Conservation (phyloP, 1,140 invertebrate genomes). For the Drosophila jambulina region DNA sequence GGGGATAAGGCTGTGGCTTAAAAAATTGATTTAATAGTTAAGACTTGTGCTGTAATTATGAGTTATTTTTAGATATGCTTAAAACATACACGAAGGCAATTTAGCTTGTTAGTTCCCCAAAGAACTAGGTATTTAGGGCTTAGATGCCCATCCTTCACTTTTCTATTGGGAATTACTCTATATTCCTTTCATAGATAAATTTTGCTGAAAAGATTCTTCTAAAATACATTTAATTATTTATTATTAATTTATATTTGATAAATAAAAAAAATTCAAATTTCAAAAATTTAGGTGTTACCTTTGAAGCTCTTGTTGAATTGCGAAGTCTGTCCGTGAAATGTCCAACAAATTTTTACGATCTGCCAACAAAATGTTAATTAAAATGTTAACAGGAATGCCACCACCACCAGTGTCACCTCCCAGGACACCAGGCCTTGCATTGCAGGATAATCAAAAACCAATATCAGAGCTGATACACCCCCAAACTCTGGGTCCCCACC, state of each 20-base stretch:
- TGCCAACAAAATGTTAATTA: conserved; percentile 68
- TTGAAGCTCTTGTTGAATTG: neutral
- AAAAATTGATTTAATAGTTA: neutral
- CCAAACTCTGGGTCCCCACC: neutral
- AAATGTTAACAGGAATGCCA: conserved; percentile 62
- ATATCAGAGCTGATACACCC: conserved; percentile 67
- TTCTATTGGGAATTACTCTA: too few species aligned
- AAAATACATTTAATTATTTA: too few species aligned
- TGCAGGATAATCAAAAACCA: conserved; percentile 71
- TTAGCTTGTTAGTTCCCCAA: neutral
- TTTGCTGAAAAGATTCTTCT: fast-evolving
- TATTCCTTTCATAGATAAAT: neutral
- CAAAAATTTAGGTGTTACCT: neutral
- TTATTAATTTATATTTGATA: too few species aligned
- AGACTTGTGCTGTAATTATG: neutral
- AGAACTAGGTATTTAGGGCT: neutral
- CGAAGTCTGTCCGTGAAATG: neutral
- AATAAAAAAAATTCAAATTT: neutral
- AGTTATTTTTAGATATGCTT: neutral
- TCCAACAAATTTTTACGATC: conserved; percentile 16
- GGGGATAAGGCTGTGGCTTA: neutral
- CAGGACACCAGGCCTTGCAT: conserved; percentile 1
- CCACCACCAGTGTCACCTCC: neutral
- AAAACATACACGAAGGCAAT: neutral
- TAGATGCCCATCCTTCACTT: neutral